These are phyloP conservation scores for Nasalis larvatus DNA, from an alignment of 2,113 vertebrate species.

Conservation along the genomic window DNA sequence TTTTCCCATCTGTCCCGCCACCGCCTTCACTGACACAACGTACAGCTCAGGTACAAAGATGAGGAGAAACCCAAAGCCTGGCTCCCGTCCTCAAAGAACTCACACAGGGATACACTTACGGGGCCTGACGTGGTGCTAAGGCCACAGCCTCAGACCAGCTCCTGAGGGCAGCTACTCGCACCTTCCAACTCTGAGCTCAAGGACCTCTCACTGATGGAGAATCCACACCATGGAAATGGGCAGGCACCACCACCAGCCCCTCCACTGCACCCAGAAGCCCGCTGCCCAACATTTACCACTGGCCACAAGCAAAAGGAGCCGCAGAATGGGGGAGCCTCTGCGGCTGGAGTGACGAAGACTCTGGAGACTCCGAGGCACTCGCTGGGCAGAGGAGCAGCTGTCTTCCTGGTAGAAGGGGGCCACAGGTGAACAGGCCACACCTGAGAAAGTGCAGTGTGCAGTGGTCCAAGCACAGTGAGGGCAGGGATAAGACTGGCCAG, in stretches of 20 bases:
- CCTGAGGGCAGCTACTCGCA: not conserved
- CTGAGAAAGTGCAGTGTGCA: not conserved
- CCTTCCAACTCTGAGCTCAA: not conserved
- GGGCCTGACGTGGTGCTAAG: not conserved
- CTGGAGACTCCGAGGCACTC: not conserved
- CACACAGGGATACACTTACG: not conserved
- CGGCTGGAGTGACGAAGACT: not conserved
- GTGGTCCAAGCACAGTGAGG: not conserved
- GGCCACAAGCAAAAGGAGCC: not conserved
- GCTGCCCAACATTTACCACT: too few relatives aligned
- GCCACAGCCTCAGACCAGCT: not conserved
- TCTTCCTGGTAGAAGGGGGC: not conserved
- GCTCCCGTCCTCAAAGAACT: not conserved
- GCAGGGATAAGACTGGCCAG: not conserved
- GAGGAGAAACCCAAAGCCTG: not conserved
- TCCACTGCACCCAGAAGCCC: too few relatives aligned
- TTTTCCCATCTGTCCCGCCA: not conserved
- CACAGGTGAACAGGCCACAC: not conserved
- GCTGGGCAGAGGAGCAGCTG: not conserved
- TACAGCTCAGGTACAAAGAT: not conserved
- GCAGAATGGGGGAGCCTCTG: not conserved
- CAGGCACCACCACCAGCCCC: not conserved
- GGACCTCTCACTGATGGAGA: fast-evolving
- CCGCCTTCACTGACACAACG: not conserved
- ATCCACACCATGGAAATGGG: not conserved